Evolutionary conservation across 2,113 vertebrate genomes (phyloP).

Genomic region (Macquaria ambigua): DNA sequence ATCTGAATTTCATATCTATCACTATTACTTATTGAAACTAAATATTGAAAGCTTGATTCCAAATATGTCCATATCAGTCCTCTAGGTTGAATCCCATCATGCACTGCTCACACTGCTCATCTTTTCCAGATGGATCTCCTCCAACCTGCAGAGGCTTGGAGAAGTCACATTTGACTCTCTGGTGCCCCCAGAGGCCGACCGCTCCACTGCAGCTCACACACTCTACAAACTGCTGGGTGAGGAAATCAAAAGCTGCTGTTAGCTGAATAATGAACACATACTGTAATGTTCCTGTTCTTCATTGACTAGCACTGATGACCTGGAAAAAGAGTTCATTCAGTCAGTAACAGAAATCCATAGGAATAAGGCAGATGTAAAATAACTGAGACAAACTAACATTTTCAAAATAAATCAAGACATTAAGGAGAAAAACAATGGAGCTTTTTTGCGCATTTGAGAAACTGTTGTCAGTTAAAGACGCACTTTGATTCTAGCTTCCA

Average conservation of each 20-base stretch:
- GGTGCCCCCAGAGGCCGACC: constrained; percentile 62
- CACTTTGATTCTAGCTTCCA: too few species aligned
- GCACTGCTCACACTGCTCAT: neutral
- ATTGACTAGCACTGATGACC: neutral
- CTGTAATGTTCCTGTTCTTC: neutral
- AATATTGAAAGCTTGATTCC: neutral
- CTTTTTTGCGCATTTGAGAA: constrained; percentile 3
- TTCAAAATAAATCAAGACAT: neutral
- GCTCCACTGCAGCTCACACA: constrained; percentile 50
- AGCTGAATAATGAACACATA: neutral
- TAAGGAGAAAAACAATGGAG: neutral
- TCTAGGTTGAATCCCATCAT: neutral
- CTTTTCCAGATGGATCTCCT: constrained; percentile 61
- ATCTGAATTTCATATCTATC: neutral
- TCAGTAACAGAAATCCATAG: neutral
- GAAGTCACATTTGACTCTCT: constrained; percentile 62
- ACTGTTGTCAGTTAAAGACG: neutral
- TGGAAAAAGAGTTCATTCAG: neutral
- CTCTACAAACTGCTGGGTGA: constrained; percentile 66
- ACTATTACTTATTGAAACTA: too few species aligned
- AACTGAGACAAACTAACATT: neutral
- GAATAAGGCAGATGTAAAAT: neutral
- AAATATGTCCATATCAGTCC: neutral
- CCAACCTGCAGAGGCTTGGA: constrained; percentile 41
- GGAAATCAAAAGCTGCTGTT: neutral